Percentiles rank a stretch among this genome's conserved stretches.
phyloP scores from a whole-genome alignment of 2,113 vertebrate species.

The Chlorocebus sabaeus region DNA sequence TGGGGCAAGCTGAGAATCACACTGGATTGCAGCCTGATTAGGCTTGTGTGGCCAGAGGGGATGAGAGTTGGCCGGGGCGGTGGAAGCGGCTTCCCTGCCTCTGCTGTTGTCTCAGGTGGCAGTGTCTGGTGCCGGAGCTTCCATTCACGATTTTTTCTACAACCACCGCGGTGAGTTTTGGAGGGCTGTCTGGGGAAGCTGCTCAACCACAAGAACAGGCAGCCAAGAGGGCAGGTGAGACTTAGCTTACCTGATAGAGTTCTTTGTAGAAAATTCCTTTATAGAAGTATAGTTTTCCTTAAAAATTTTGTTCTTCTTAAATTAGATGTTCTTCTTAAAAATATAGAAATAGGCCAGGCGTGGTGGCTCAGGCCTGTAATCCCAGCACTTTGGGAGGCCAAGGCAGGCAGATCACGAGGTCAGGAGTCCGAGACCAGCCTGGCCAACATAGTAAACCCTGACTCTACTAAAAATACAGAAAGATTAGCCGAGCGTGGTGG shows the following conservation, averaged over 20 bases:
- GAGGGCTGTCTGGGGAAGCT: rapidly evolving
- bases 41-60: neutral
- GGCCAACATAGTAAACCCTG: too few relatives aligned
- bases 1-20: rapidly evolving
- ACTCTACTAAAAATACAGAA: too few relatives aligned
- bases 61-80: rapidly evolving
- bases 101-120: rapidly evolving
- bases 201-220: rapidly evolving
- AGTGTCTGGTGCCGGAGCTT: rapidly evolving
- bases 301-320: neutral
- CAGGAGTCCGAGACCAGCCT: too few relatives aligned
- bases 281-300: neutral
- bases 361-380: too few relatives aligned
- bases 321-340: neutral
- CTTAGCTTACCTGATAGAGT: neutral
- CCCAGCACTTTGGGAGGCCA: too few relatives aligned
- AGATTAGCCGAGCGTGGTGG: too few relatives aligned
- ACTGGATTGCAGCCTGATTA: neutral
- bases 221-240: rapidly evolving
- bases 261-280: neutral
- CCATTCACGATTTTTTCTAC: neutral
- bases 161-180: rapidly evolving
- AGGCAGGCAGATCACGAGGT: too few relatives aligned
- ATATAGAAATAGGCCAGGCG: too few relatives aligned
- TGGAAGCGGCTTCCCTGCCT: rapidly evolving